Percentiles rank a stretch among this genome's conserved stretches.
Conservation (phyloP, 2,113 vertebrate species). For the Callipepla californica region DNA sequence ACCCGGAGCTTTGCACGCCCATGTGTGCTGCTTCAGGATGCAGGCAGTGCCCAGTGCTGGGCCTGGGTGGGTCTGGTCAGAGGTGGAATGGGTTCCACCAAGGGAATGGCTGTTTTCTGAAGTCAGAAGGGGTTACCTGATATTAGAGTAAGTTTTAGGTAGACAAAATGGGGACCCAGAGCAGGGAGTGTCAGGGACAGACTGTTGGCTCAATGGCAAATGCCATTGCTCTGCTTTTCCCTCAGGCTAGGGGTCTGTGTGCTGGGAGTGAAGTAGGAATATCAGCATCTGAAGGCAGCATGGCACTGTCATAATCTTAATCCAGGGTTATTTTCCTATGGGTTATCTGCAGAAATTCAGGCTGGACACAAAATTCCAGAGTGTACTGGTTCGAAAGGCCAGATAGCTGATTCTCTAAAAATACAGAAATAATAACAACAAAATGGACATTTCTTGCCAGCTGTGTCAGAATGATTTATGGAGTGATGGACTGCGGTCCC, state of each 20-base stretch:
- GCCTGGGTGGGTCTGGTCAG: neutral
- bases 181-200: neutral
- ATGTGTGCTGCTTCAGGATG: rapidly evolving
- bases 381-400: neutral
- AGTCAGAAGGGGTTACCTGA: neutral
- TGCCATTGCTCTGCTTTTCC: neutral
- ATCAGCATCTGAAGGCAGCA: neutral
- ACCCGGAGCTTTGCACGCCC: neutral
- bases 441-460: neutral
- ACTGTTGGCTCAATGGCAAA: neutral
- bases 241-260: neutral
- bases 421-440: neutral
- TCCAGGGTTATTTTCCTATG: neutral
- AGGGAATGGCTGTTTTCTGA: neutral
- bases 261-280: neutral
- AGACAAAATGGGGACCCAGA: neutral
- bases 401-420: neutral
- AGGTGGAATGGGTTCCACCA: neutral
- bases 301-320: neutral
- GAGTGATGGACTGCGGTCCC: neutral
- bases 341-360: neutral
- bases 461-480: neutral
- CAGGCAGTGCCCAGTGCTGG: rapidly evolving
- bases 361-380: neutral
- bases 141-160: neutral